Conservation (phyloP, 2,888 invertebrate genomes). For the Megaustenia siamemsis region DNA sequence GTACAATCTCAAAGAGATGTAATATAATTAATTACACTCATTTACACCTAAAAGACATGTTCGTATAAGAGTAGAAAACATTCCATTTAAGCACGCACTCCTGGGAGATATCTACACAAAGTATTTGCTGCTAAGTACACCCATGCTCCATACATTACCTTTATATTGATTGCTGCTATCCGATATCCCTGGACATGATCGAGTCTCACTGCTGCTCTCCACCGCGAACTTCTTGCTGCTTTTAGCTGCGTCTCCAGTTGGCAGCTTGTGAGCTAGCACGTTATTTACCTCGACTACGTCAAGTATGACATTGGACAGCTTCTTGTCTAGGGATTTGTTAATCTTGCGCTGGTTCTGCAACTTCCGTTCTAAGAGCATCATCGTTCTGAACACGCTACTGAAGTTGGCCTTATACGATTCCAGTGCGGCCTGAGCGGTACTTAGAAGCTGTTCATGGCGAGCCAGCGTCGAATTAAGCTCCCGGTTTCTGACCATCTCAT, state of each 20-base stretch:
- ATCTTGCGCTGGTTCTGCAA: conserved; percentile 65
- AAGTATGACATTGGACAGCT: conserved; percentile 75
- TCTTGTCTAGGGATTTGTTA: conserved; percentile 72
- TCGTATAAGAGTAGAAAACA: too few relatives aligned
- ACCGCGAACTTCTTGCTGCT: conserved; percentile 67
- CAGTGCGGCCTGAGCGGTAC: conserved; percentile 64
- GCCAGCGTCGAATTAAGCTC: conserved; percentile 70
- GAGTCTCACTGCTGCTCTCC: conserved; percentile 66
- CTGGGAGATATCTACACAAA: too few relatives aligned
- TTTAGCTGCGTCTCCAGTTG: conserved; percentile 56
- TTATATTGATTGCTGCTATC: conserved; percentile 65
- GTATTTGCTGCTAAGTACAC: too few relatives aligned
- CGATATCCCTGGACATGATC: conserved; percentile 68
- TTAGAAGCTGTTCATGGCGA: conserved; percentile 66
- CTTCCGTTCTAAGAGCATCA: conserved; percentile 69
- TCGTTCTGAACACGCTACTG: conserved; percentile 66
- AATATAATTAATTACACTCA: too few relatives aligned
- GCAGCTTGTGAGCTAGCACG: conserved; percentile 67
- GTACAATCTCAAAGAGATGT: too few relatives aligned
- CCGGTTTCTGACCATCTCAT: conserved; percentile 68
- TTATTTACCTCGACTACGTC: conserved; percentile 77
- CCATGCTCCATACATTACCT: too few relatives aligned
- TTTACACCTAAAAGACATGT: too few relatives aligned
- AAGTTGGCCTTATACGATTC: conserved; percentile 67
- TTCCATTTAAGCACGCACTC: too few relatives aligned